Evolutionary conservation across 2,113 vertebrate species (phyloP), one percentile per base, ranked within the genome.

Genomic region (Geococcyx californianus): DNA sequence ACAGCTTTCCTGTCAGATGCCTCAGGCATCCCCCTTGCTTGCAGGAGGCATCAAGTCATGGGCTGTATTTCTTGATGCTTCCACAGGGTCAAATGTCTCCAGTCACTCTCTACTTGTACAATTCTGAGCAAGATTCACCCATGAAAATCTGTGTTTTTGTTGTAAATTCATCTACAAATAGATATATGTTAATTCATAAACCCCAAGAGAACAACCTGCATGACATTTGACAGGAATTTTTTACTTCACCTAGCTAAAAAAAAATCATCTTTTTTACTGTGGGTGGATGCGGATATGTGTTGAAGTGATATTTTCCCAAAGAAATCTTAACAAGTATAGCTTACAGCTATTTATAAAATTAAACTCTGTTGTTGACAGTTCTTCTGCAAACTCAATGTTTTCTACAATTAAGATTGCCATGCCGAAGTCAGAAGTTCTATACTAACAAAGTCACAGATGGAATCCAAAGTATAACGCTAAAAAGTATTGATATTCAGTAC

Each of bases 271-370:
- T 75, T 87, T 83, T 89, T 49, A 76, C 11, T 58, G 45, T 69
- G 23, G 59, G 20, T 88, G 25, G 55, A 70, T 67, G 36, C 0
- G 0, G 34, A 85, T 67, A 8, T 36, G 25, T 51, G 28, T 42
- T 81, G 18, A 81, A 95, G 73, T 42, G 38, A 17, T 79, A 56
- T 69, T 73, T 93, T 87, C 49, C 28, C 33, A 47, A 73, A 60
- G 49, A 91, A 93, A 69, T 73, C 36, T 69, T 85, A 85, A 91
- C 29, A 66, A 51, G 42, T 63, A 51, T 26, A 94, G 66, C 42
- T 83, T 88, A 79, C 31, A 70, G n/a, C 51, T 91, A 90, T 69
- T 90, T 90, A 88, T 83, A 93, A 90, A 76, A 86, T 62, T 49
- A 54, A 80, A 80, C 69, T 49, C 21, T 68, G 47, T 49, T 66